Evolutionary conservation across 2,888 invertebrate species (phyloP).

Genomic region (Leptopterna dolabrata): DNA sequence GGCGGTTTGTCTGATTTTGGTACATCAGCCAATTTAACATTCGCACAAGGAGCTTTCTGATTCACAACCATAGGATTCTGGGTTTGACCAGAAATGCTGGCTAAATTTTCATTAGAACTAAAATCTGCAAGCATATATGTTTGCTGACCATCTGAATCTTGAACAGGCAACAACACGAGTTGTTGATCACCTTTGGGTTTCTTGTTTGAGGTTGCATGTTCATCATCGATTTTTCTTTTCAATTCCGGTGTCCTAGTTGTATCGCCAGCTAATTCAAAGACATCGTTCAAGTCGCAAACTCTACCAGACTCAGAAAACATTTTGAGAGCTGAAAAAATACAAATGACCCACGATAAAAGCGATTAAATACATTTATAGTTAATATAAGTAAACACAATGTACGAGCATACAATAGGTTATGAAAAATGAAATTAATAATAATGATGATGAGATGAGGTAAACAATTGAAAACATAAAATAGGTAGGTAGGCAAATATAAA

Average conservation of each 20-base stretch:
- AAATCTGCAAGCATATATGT: neutral
- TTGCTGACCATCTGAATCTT: neutral
- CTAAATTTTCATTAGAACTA: neutral
- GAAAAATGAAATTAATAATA: too few relatives aligned
- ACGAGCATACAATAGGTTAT: too few relatives aligned
- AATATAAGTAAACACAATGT: too few relatives aligned
- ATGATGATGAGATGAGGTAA: too few relatives aligned
- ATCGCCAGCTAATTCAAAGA: neutral
- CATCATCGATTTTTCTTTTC: neutral
- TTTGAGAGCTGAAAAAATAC: neutral
- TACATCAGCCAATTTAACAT: too few relatives aligned
- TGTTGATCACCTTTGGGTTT: neutral
- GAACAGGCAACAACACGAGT: neutral
- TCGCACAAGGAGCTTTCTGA: too few relatives aligned
- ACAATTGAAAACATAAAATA: too few relatives aligned
- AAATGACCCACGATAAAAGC: too few relatives aligned
- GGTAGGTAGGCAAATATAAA: too few relatives aligned
- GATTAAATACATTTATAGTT: too few relatives aligned
- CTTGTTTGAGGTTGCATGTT: neutral
- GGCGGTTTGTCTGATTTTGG: too few relatives aligned
- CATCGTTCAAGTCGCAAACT: neutral
- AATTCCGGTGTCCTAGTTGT: neutral
- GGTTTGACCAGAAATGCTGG: neutral
- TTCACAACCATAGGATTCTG: too few relatives aligned
- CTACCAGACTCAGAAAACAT: neutral